These are phyloP conservation scores for Excalfactoria chinensis DNA, from an alignment of 2,113 vertebrate species.

Conservation along the genomic window DNA sequence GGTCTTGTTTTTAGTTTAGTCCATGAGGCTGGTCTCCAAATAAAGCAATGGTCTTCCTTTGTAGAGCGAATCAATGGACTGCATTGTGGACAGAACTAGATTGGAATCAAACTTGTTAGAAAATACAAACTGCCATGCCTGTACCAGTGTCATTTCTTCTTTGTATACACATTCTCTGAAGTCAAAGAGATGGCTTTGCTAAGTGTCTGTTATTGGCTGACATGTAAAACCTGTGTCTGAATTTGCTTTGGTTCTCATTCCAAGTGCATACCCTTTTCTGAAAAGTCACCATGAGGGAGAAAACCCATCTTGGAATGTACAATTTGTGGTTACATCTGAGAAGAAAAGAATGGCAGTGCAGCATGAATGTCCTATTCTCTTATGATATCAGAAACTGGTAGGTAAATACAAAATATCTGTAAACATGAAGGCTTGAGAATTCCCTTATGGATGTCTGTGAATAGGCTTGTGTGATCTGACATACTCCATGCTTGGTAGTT, in stretches of 20 bases:
- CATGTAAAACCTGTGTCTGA: neutral
- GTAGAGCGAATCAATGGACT: neutral
- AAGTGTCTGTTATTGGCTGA: neutral
- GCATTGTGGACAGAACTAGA: neutral
- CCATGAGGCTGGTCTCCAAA: neutral
- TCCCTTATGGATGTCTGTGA: neutral
- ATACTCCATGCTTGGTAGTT: neutral
- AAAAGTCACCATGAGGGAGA: neutral
- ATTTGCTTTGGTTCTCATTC: neutral
- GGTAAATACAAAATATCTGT: slow-evolving; percentile 11
- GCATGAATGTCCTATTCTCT: neutral
- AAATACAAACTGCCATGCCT: neutral
- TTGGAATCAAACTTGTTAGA: neutral
- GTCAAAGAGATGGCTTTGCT: neutral
- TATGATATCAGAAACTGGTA: neutral
- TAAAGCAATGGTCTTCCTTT: neutral
- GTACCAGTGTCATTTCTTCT: neutral
- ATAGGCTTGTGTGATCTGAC: slow-evolving; percentile 6
- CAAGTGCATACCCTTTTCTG: neutral
- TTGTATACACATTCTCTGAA: neutral
- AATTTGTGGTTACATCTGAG: neutral
- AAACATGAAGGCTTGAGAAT: neutral
- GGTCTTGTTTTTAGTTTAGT: neutral
- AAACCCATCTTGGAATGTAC: neutral
- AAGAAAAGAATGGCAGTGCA: neutral